phyloP scores from a whole-genome alignment of 2,797 vertebrate genomes.

The Oreochromis grahami region DNA sequence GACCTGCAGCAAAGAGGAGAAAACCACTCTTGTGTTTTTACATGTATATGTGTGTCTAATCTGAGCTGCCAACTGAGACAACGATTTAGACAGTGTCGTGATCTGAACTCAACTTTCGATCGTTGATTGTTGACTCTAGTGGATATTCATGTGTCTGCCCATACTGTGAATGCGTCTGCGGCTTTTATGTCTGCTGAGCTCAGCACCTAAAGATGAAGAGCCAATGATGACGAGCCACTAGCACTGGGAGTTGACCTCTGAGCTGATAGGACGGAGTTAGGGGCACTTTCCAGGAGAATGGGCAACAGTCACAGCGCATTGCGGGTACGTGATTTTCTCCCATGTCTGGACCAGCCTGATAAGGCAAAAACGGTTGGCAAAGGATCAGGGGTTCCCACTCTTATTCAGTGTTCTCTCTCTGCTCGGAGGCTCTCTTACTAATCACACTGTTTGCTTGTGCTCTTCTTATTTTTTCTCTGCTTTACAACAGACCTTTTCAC shows the following conservation, averaged over 20 bases:
- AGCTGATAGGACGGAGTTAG: constrained; percentile 49
- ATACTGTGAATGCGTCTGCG: background rate
- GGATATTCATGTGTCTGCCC: background rate
- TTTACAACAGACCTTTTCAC: constrained; percentile 3
- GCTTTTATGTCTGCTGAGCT: background rate
- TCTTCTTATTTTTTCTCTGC: background rate
- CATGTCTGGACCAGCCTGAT: constrained; percentile 66
- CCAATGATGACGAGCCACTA: constrained; percentile 15
- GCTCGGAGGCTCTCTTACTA: background rate
- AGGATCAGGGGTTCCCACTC: constrained; percentile 41
- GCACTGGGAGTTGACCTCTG: constrained; percentile 33
- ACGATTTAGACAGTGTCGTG: background rate
- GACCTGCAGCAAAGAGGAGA: background rate
- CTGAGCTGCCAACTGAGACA: background rate
- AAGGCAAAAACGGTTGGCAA: constrained; percentile 62
- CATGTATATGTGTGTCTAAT: background rate
- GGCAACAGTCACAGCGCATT: constrained; percentile 44
- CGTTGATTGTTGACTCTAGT: background rate
- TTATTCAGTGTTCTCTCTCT: background rate
- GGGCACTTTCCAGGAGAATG: constrained; percentile 37
- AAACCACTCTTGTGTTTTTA: background rate
- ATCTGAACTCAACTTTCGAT: constrained; percentile 1
- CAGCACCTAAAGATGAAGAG: constrained; percentile 17
- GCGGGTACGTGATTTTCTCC: constrained; percentile 39
- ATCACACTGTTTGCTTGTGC: constrained; percentile 7